Conservation (phyloP, 2,797 vertebrate genomes). For the Emys orbicularis region DNA sequence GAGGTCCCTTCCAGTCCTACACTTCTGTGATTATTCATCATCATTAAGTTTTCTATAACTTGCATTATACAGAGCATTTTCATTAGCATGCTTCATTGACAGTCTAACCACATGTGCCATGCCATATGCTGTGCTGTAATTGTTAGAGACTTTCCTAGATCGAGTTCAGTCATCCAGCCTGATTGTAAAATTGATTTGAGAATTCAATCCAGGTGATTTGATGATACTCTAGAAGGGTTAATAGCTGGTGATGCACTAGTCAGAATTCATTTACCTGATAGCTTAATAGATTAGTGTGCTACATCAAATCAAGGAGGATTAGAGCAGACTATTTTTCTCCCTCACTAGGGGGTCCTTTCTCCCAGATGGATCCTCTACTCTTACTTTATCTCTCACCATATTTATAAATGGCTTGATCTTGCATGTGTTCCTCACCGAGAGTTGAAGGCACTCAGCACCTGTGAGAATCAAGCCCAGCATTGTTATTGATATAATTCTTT, state of each 20-base stretch:
- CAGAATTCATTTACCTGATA: background rate
- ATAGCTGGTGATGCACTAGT: background rate
- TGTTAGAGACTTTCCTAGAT: background rate
- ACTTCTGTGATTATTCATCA: background rate
- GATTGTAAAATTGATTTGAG: background rate
- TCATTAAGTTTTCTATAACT: background rate
- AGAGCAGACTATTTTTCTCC: background rate
- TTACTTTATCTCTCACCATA: background rate
- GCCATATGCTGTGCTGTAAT: background rate
- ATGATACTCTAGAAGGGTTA: background rate
- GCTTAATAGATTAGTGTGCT: background rate
- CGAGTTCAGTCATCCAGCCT: background rate
- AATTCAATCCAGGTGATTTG: background rate
- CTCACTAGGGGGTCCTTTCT: background rate
- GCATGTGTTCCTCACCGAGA: background rate
- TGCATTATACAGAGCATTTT: background rate
- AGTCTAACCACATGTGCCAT: background rate
- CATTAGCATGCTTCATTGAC: background rate
- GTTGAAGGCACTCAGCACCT: background rate
- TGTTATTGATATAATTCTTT: background rate
- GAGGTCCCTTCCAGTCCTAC: background rate
- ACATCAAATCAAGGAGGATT: background rate
- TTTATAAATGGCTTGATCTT: slow-evolving; percentile 23
- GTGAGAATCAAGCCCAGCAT: background rate
- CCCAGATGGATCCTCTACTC: background rate